A percentile compares a stretch with the other conserved stretches of the same genome.
Conservation (phyloP, 30 jellyfish, hydroid and myxozoan genomes). For the Aurelia sp. region DNA sequence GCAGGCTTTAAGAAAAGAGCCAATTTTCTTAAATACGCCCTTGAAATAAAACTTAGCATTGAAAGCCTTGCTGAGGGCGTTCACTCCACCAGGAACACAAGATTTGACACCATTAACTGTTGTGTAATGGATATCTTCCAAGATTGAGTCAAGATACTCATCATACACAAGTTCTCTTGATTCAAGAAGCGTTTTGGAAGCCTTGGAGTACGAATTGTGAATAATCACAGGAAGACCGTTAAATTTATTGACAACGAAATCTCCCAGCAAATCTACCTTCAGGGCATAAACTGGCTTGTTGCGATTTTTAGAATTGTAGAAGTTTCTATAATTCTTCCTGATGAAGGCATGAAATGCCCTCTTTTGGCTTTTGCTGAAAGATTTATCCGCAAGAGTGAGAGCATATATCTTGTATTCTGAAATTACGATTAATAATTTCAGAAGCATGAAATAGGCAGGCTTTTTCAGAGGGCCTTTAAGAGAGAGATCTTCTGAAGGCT, state of each 20-base stretch:
- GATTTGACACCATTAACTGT: not conserved
- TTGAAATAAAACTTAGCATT: not conserved
- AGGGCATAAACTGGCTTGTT: too few relatives aligned
- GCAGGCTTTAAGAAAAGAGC: not conserved
- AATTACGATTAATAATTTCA: too few relatives aligned
- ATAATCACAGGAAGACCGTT: conserved; percentile 7
- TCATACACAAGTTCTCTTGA: not conserved
- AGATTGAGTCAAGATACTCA: not conserved
- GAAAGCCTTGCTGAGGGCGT: conserved; percentile 8
- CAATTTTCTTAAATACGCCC: conserved; percentile 5
- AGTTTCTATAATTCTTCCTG: too few relatives aligned
- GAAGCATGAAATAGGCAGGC: too few relatives aligned
- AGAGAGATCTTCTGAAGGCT: too few relatives aligned
- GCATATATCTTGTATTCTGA: too few relatives aligned
- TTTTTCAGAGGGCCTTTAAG: too few relatives aligned
- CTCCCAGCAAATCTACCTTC: not conserved
- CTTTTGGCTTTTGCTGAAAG: too few relatives aligned
- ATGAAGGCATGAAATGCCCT: too few relatives aligned
- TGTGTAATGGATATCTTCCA: not conserved
- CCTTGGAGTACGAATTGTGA: conserved; percentile 1
- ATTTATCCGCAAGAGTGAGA: too few relatives aligned
- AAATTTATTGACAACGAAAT: not conserved
- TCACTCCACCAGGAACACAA: conserved; percentile 21
- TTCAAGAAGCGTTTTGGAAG: not conserved
- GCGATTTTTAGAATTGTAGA: too few relatives aligned